phyloP scores from a whole-genome alignment of 2,113 vertebrate species.

The Podarcis raffonei region DNA sequence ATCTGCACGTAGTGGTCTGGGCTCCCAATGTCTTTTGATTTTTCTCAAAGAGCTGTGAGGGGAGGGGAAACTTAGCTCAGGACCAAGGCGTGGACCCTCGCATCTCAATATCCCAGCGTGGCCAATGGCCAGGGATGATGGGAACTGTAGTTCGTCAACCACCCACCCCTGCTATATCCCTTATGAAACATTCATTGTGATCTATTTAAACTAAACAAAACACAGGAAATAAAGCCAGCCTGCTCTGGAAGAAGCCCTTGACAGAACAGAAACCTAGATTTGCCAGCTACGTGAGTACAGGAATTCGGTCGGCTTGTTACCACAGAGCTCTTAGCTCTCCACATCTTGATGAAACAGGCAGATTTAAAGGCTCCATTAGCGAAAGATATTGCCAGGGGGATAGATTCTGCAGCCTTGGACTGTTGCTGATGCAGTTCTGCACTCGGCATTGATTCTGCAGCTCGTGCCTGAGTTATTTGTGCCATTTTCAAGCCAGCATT shows the following conservation, averaged over 20 bases:
- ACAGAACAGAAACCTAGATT: background rate
- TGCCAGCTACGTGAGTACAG: background rate
- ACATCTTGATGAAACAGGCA: background rate
- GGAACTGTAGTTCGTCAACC: no score
- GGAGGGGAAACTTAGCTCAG: no score
- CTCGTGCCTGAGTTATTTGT: background rate
- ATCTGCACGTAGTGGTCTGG: background rate
- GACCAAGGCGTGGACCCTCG: no score
- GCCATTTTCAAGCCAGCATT: background rate
- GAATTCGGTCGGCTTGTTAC: background rate
- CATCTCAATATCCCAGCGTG: no score
- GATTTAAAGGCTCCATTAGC: fast-evolving
- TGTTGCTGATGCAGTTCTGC: background rate
- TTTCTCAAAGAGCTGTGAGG: background rate
- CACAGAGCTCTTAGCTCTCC: background rate
- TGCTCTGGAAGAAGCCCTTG: slow-evolving; percentile 22
- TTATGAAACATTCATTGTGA: no score
- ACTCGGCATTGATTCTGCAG: background rate
- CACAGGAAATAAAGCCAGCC: slow-evolving; percentile 18
- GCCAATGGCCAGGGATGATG: no score
- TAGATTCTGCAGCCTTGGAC: background rate
- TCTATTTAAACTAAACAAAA: slow-evolving; percentile 47
- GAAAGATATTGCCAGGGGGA: background rate
- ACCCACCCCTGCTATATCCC: no score
- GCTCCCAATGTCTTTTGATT: background rate